Percentiles rank a stretch among this genome's conserved stretches.
Evolutionary conservation across 1,140 invertebrate species (phyloP).

Genomic region (Aplysia californica): DNA sequence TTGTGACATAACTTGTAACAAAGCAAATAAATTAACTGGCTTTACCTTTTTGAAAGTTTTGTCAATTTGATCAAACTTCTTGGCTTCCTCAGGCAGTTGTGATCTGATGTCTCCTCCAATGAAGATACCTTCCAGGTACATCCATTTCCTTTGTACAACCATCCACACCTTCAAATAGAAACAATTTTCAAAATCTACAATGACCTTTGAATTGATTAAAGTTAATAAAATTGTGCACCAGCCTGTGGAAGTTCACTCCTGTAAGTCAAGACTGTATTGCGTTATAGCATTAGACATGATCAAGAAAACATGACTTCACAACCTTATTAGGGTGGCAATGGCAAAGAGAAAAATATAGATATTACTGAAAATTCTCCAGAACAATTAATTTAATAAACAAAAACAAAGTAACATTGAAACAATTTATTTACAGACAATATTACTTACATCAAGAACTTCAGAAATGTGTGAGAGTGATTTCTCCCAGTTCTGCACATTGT

Average conservation of each 20-base stretch:
- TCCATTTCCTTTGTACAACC: slow-evolving; percentile 86
- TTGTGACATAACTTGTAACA: too few species aligned
- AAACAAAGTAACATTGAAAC: neutral
- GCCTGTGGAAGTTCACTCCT: too few species aligned
- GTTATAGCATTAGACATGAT: too few species aligned
- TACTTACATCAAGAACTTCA: slow-evolving; percentile 80
- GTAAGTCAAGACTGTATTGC: too few species aligned
- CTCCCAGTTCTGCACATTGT: slow-evolving; percentile 86
- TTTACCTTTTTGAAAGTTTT: slow-evolving; percentile 79
- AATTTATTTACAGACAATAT: neutral
- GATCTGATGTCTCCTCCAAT: slow-evolving; percentile 85
- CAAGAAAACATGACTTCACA: too few species aligned
- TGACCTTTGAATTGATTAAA: too few species aligned
- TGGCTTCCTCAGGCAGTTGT: slow-evolving; percentile 87
- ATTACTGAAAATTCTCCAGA: too few species aligned
- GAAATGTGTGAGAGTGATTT: slow-evolving; percentile 81
- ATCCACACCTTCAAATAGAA: slow-evolving; percentile 78
- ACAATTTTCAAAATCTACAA: neutral
- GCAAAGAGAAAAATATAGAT: too few species aligned
- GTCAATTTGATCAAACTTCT: slow-evolving; percentile 90
- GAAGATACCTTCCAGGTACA: slow-evolving; percentile 92
- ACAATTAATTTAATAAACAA: neutral
- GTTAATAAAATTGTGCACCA: too few species aligned
- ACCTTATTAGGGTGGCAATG: too few species aligned
- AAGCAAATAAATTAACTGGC: too few species aligned